Percentiles rank a stretch among this genome's conserved stretches.
Evolutionary conservation across 2,113 vertebrate species (phyloP).

Genomic region (Pithys albifrons): DNA sequence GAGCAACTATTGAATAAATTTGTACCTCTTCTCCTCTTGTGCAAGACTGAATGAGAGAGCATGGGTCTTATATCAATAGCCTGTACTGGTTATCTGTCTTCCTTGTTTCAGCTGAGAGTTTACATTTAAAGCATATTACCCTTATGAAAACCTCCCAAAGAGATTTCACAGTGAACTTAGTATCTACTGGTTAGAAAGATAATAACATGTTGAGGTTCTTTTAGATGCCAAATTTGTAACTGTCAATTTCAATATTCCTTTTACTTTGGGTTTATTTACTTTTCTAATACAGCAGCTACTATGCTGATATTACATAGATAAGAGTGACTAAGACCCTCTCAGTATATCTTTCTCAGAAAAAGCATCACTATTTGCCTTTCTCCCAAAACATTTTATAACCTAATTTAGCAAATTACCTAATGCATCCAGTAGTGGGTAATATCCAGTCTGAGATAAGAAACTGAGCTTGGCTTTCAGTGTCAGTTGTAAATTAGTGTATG

Average conservation of each 20-base stretch:
- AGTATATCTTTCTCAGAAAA: not conserved
- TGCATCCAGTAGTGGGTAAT: not conserved
- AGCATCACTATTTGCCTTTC: not conserved
- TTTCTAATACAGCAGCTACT: not conserved
- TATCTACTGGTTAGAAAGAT: not conserved
- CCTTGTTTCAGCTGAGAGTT: not conserved
- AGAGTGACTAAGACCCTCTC: not conserved
- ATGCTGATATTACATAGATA: not conserved
- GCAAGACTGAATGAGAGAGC: not conserved
- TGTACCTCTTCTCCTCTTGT: not conserved
- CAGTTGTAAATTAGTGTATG: rapidly evolving
- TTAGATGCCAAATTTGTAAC: not conserved
- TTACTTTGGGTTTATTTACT: not conserved
- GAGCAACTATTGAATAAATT: not conserved
- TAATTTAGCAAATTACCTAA: not conserved
- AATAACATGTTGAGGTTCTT: not conserved
- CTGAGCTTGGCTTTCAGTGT: not conserved
- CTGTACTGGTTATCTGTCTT: not conserved
- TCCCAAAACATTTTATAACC: not conserved
- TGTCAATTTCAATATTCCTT: not conserved
- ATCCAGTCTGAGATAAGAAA: not conserved
- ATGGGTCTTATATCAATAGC: not conserved
- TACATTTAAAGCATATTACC: not conserved
- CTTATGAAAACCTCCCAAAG: not conserved
- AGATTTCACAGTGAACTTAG: not conserved